Evolutionary conservation across 2,797 vertebrate genomes (phyloP).

Genomic region (Silurus aristotelis): DNA sequence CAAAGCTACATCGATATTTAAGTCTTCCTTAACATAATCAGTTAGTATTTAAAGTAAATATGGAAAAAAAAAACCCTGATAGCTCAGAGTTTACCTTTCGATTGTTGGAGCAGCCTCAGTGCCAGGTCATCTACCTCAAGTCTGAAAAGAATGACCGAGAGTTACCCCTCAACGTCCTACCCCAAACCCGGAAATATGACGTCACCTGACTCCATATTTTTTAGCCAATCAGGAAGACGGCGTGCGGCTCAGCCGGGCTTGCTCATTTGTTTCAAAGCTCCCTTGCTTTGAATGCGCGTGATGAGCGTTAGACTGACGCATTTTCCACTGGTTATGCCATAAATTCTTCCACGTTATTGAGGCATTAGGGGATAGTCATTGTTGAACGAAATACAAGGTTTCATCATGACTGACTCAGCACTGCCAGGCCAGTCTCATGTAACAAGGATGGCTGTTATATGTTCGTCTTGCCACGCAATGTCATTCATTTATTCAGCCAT

Average conservation of each 20-base stretch:
- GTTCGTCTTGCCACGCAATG: neutral
- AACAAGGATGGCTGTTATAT: neutral
- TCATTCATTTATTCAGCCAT: neutral
- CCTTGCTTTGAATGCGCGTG: neutral
- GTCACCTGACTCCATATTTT: conserved; percentile 83
- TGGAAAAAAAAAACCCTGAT: neutral
- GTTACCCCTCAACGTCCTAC: conserved; percentile 69
- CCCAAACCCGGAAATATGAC: conserved; percentile 70
- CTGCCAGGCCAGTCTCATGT: neutral
- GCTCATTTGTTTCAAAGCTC: neutral
- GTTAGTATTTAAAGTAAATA: neutral
- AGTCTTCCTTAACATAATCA: neutral
- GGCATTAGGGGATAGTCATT: too few species aligned
- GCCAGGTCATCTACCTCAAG: neutral
- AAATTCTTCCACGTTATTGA: neutral
- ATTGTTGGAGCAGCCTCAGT: neutral
- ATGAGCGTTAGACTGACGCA: neutral
- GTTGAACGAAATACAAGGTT: neutral
- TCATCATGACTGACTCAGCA: neutral
- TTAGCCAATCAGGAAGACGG: conserved; percentile 69
- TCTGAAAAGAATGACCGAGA: conserved; percentile 71
- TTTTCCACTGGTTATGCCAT: neutral
- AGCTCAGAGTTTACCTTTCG: conserved; percentile 62
- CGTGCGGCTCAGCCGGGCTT: neutral
- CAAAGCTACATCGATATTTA: neutral